Conservation (phyloP, 1,140 invertebrate species). For the Pristionchus pacificus region DNA sequence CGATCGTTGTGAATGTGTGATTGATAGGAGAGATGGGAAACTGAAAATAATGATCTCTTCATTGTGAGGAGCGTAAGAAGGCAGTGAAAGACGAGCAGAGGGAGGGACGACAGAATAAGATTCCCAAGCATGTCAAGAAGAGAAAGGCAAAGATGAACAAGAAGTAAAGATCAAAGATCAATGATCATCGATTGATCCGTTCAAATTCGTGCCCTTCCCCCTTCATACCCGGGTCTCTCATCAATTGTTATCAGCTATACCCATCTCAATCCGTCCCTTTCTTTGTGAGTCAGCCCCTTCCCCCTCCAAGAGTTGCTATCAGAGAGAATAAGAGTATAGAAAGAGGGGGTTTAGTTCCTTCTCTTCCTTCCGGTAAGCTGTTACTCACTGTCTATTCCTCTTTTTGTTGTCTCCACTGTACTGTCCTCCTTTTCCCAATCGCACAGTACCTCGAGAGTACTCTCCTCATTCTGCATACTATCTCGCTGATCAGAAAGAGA, state of each 20-base stretch:
- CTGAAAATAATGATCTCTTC: too few species aligned
- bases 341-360: constrained; percentile 6
- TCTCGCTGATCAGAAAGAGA: constrained; percentile 9
- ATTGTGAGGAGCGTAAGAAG: constrained; percentile 60
- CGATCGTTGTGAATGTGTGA: too few species aligned
- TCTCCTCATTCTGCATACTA: neutral
- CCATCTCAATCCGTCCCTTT: constrained; percentile 8
- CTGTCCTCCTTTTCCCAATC: neutral
- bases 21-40: too few species aligned
- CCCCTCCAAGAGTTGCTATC: neutral
- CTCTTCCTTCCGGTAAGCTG: neutral
- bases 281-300: constrained; percentile 3
- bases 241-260: constrained; percentile 8
- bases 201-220: neutral
- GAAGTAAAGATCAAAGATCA: constrained; percentile 33
- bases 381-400: constrained; percentile 3
- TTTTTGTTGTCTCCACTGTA: constrained; percentile 3
- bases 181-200: neutral
- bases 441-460: neutral
- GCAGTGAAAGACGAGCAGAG: constrained; percentile 71
- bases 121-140: constrained; percentile 94
- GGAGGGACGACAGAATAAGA: constrained; percentile 76
- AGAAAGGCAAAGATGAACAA: constrained; percentile 38
- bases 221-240: neutral
- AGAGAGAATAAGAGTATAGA: neutral